A percentile compares a stretch with the other conserved stretches of the same genome.
Evolutionary conservation across 2,888 invertebrate species (phyloP).

Genomic region (Amaurobius ferox): DNA sequence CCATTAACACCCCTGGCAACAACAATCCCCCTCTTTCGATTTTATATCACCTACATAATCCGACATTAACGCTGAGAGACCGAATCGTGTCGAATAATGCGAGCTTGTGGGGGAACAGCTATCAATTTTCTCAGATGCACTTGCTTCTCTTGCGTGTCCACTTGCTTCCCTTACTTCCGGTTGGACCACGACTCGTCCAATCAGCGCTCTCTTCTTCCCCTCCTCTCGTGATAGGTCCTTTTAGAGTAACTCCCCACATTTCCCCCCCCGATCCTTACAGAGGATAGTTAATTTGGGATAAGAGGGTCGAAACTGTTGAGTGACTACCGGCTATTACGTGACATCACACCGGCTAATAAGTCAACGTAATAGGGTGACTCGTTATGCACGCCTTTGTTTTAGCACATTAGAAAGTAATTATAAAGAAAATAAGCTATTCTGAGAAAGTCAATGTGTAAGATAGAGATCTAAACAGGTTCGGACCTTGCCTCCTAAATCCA

Average conservation of each 20-base stretch:
- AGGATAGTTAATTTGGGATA: background rate
- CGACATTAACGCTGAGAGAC: no score
- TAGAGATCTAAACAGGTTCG: no score
- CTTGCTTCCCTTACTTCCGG: slow-evolving; percentile 30
- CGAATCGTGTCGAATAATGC: no score
- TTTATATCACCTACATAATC: no score
- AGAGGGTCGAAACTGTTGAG: background rate
- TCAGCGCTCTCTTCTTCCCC: slow-evolving; percentile 11
- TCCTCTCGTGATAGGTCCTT: slow-evolving; percentile 50
- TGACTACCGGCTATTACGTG: background rate
- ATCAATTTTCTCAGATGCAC: background rate
- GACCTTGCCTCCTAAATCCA: no score
- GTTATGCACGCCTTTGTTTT: background rate
- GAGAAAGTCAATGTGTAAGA: no score
- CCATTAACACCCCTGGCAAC: no score
- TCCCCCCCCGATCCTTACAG: background rate
- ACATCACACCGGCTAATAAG: background rate
- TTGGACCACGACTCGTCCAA: slow-evolving; percentile 53
- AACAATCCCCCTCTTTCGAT: no score
- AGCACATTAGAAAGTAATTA: no score
- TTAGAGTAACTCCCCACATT: slow-evolving; percentile 24
- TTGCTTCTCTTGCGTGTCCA: slow-evolving; percentile 17
- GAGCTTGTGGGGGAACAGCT: no score
- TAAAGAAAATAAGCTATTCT: no score
- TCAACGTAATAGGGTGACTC: background rate